Evolutionary conservation across 2,888 invertebrate species (phyloP), one percentile per base, ranked within the genome.

Genomic region (Tenthredo notha): DNA sequence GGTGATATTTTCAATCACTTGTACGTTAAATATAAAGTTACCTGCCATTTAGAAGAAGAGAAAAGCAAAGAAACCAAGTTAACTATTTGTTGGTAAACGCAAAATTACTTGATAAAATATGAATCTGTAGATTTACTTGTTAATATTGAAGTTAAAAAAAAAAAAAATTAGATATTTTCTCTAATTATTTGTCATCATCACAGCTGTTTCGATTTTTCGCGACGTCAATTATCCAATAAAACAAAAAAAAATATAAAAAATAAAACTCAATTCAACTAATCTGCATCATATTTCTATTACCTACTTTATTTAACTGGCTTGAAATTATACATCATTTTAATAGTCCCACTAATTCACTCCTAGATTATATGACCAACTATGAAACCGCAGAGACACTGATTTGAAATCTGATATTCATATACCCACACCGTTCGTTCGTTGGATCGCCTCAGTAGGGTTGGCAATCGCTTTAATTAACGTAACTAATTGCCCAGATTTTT

Each of bases 381-480:
- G 3, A 2, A 61, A 29, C 75, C 25, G n/a, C 75, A 18, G 33
- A 77, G 77, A 77, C 77, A 77, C 77, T 77, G 77, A 77, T 77
- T 77, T 54, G 77, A 77, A 77, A 77, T n/a, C 18, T 33, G 77
- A 77, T 33, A 33, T 47, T 29, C 18, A 5, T 54, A 29, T 54
- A 29, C 7, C 29, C 54, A 18, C 54, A 29, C 7, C 29, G 33
- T 54, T 77, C 77, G 54, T 54, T 77, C 50, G 54, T 77, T 77
- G 18, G 15, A 77, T 54, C 74, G 25, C 43, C 1, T 40, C n/a
- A 18, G 40, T 12, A 12, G 43, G 43, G 43, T 10, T 21, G 9
- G 43, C 40, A 3, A 21, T 12, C 7, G 21, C 18, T 6, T 18
- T 50, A 77, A 77, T 77, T 77, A 50, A 50, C 29, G 77, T 77